Evolutionary conservation across 2,888 invertebrate genomes (phyloP).

Genomic region (Chalcosyrphus nemorum): DNA sequence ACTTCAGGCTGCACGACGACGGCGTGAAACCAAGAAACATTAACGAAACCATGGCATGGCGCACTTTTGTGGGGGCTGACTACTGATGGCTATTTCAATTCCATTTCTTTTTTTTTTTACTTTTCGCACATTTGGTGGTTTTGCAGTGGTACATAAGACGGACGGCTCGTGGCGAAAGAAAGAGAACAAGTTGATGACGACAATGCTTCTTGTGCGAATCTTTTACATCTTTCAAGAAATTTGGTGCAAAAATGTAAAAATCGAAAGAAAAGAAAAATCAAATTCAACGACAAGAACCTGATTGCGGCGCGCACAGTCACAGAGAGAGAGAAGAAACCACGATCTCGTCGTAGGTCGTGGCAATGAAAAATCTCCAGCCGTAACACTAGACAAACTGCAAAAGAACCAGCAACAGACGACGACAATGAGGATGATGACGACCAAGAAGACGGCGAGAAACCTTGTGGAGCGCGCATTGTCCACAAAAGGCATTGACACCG

Average conservation of each 20-base stretch:
- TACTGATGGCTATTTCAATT: constrained; percentile 12
- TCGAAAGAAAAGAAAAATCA: too few species aligned
- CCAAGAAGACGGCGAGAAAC: constrained; percentile 62
- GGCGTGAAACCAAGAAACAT: not conserved
- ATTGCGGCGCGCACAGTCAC: constrained; percentile 18
- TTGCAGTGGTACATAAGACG: not conserved
- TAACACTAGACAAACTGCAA: constrained; percentile 57
- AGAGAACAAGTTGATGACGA: constrained; percentile 54
- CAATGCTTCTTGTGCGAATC: constrained; percentile 1
- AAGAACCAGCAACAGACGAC: constrained; percentile 49
- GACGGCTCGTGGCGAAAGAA: too few species aligned
- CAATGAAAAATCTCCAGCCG: constrained; percentile 61
- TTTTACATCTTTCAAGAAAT: constrained; percentile 12
- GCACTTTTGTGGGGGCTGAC: constrained; percentile 33
- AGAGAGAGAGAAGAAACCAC: constrained; percentile 24
- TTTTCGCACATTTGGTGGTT: not conserved
- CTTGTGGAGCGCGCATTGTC: constrained; percentile 67
- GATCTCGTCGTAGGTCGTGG: constrained; percentile 67
- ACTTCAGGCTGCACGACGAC: constrained; percentile 19
- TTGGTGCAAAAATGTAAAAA: constrained; percentile 20
- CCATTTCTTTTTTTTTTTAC: constrained; percentile 1
- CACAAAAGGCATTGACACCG: constrained; percentile 72
- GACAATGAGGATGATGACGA: constrained; percentile 44
- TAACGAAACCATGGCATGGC: constrained; percentile 24
- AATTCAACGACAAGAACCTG: constrained; percentile 47